phyloP scores from a whole-genome alignment of 1,140 invertebrate species.

The Papilio dardanus region DNA sequence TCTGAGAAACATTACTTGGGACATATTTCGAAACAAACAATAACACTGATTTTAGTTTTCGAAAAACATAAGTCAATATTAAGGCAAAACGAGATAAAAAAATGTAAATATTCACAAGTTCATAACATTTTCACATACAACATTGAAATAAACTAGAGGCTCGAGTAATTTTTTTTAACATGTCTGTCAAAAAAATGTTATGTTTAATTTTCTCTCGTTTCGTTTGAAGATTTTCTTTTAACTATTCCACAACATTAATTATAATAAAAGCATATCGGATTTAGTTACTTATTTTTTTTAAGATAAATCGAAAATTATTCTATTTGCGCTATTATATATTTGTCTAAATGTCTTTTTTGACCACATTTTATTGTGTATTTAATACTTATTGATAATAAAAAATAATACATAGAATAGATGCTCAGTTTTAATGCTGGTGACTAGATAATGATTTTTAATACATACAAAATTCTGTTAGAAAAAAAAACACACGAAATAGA shows the following conservation, averaged over 20 bases:
- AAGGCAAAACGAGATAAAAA: too few relatives aligned
- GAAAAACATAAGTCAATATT: too few relatives aligned
- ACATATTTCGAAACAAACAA: neutral
- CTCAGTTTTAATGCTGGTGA: slow-evolving; percentile 66
- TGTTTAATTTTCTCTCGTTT: neutral
- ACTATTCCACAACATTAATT: neutral
- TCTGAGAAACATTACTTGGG: neutral
- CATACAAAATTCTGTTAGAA: slow-evolving; percentile 7
- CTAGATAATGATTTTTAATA: slow-evolving; percentile 62
- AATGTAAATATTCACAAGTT: neutral
- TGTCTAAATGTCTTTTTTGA: slow-evolving; percentile 39
- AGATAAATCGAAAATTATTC: slow-evolving; percentile 11
- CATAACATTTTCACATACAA: neutral
- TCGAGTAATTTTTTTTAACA: too few relatives aligned
- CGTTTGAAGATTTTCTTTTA: neutral
- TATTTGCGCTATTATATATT: slow-evolving; percentile 36
- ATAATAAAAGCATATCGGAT: slow-evolving; percentile 12
- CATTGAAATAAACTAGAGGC: too few relatives aligned
- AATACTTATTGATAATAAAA: slow-evolving; percentile 39
- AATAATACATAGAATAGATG: slow-evolving; percentile 44
- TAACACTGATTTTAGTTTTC: neutral
- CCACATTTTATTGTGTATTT: slow-evolving; percentile 35
- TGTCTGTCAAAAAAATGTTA: too few relatives aligned
- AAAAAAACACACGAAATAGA: slow-evolving; percentile 1
- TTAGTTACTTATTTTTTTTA: neutral